Conservation (phyloP, 2,888 invertebrate genomes). For the Diaphora mendica region DNA sequence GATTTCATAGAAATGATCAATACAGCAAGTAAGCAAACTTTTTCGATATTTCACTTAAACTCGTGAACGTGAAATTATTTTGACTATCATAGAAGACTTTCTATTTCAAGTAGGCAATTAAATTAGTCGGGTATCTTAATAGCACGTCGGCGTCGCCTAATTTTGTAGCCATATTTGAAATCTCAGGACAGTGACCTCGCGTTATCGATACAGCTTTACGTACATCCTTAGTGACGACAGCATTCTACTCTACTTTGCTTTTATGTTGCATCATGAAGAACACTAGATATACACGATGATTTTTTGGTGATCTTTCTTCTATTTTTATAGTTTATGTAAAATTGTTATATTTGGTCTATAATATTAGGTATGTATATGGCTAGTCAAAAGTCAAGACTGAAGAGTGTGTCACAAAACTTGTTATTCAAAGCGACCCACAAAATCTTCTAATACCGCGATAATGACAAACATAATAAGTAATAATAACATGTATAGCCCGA, state of each 20-base stretch:
- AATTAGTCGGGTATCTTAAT: slow-evolving; percentile 57
- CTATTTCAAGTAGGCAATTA: slow-evolving; percentile 41
- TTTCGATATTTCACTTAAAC: background rate
- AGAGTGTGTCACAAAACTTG: background rate
- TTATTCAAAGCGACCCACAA: background rate
- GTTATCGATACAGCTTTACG: slow-evolving; percentile 63
- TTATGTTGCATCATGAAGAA: slow-evolving; percentile 30
- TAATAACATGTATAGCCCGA: too few species aligned
- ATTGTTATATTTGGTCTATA: background rate
- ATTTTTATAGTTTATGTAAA: background rate
- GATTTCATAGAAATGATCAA: background rate
- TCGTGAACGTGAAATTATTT: background rate
- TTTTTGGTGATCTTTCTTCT: background rate
- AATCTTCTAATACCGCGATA: background rate
- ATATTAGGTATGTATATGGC: background rate
- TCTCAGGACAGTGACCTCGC: slow-evolving; percentile 68
- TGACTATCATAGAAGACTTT: slow-evolving; percentile 17
- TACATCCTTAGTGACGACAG: slow-evolving; percentile 46
- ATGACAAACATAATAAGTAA: too few species aligned
- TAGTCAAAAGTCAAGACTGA: background rate
- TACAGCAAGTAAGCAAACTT: background rate
- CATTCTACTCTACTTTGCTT: slow-evolving; percentile 20
- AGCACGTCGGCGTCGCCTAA: slow-evolving; percentile 57
- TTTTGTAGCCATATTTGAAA: slow-evolving; percentile 62
- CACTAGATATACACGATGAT: background rate